Conservation (phyloP, 2,888 invertebrate genomes). For the Acleris holmiana region DNA sequence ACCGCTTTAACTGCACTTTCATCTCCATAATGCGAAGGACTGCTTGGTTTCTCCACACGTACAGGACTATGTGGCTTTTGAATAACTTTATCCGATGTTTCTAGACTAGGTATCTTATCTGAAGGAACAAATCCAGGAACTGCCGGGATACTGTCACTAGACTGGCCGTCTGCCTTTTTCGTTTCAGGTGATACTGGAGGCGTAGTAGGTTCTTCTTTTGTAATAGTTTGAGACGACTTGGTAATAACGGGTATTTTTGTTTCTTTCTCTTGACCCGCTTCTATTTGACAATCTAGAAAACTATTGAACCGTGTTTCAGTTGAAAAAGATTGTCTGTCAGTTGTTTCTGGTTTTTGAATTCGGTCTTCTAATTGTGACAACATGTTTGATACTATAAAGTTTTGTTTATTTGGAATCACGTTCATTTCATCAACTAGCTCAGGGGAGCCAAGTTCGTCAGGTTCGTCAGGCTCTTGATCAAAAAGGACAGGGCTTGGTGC, state of each 20-base stretch:
- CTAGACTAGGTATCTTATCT: conserved; percentile 1
- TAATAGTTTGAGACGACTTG: not conserved
- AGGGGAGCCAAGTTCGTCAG: conserved; percentile 5
- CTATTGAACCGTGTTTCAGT: not conserved
- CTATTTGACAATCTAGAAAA: not conserved
- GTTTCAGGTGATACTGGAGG: conserved; percentile 4
- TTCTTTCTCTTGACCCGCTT: not conserved
- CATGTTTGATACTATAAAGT: not conserved
- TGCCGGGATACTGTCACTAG: conserved; percentile 4
- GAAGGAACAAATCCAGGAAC: conserved; percentile 6
- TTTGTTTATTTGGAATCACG: not conserved
- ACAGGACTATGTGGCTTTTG: not conserved
- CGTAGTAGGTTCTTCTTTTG: not conserved
- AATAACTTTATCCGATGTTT: conserved; percentile 16
- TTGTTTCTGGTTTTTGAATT: not conserved
- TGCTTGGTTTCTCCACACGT: no score
- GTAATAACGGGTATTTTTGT: not conserved
- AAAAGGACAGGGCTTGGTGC: conserved; percentile 17
- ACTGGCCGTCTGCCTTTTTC: not conserved
- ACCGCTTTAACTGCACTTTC: not conserved
- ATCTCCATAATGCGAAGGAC: no score
- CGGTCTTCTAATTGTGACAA: not conserved
- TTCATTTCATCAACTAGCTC: not conserved
- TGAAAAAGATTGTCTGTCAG: not conserved
- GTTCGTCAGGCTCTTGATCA: not conserved